Percentiles rank a stretch among this genome's conserved stretches.
Evolutionary conservation across 2,797 vertebrate species (phyloP).

Genomic region (Melanotaenia pygmaea): DNA sequence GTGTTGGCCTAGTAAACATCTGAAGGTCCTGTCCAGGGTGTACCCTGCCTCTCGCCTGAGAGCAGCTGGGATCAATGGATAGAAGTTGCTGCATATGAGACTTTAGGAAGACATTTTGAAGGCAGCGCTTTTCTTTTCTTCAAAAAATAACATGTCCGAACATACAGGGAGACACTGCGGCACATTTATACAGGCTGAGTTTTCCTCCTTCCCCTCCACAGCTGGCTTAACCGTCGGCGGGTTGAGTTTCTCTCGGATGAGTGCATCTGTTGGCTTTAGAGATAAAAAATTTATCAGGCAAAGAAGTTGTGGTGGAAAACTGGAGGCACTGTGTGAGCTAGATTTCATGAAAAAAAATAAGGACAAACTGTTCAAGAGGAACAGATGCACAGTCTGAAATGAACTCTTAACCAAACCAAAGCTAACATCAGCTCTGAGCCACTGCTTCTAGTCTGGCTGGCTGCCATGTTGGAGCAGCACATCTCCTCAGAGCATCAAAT

Average conservation of each 20-base stretch:
- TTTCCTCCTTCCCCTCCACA: conserved; percentile 69
- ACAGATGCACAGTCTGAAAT: conserved; percentile 47
- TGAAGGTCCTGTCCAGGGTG: not conserved
- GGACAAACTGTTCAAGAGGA: conserved; percentile 43
- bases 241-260: conserved; percentile 46
- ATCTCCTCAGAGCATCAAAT: conserved; percentile 32
- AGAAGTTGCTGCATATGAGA: conserved; percentile 5
- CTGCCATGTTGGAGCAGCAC: conserved; percentile 49
- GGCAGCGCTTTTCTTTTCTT: conserved; percentile 14
- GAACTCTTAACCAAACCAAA: conserved; percentile 23
- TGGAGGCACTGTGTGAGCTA: conserved; percentile 5
- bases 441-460: conserved; percentile 29
- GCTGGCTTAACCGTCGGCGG: conserved; percentile 58
- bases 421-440: conserved; percentile 35
- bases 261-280: conserved; percentile 65
- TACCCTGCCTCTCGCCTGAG: not conserved
- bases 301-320: conserved; percentile 3
- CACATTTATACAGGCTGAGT: conserved; percentile 31
- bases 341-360: conserved; percentile 10
- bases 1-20: not conserved
- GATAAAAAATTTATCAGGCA: conserved; percentile 54
- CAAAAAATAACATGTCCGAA: conserved; percentile 12
- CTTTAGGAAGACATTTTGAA: conserved; percentile 24
- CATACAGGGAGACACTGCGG: not conserved
- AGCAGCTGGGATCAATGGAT: too few relatives aligned